Evolutionary conservation across 2,888 invertebrate species (phyloP), one percentile per base, ranked within the genome.

Genomic region (Lycia hirtaria): DNA sequence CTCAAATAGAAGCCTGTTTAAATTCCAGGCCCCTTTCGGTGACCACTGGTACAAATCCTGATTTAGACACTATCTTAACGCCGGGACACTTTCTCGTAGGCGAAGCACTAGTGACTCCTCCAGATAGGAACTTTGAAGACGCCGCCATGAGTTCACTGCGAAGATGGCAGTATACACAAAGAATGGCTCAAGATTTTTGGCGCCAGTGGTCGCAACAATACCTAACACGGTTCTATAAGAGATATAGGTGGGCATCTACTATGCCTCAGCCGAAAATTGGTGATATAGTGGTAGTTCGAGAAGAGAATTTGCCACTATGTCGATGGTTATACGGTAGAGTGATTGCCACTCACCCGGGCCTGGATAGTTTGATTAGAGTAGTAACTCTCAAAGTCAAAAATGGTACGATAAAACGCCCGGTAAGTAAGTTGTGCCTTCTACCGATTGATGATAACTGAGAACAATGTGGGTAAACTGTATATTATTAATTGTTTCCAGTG

Each of bases 11-110:
- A 38, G 38, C 38, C 6, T 38, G 38, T 6, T 7, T 33, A 15
- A 33, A 33, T 33, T 33, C 33, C 14, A 14, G 33, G 2, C 33
- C 33, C 3, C n/a, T 43, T 57, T n/a, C 28, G 24, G 17, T 50
- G 6, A 54, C 65, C 6, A 67, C 64, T 4, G 33, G 15, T 7
- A 33, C 17, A 6, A 15, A 33, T 33, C 15, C 33, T 15, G 33
- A 33, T 9, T 15, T 15, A 5, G 15, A 14, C 14, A 10, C 14
- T 17, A 14, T 15, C 4, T 14, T 33, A 5, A 33, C 33, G 7
- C 65, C 66, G n/a, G 69, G 64, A n/a, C 69, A 69, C 19, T 68
- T 68, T 22, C 45, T 67, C 4, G 50, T 64, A 6, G 65, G 65
- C 6, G 62, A 66, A 55, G 22, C 61, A 2, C 54, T 56, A n/a